These are phyloP conservation scores for Gopherus flavomarginatus DNA, from an alignment of 2,113 vertebrate species.

Conservation along the genomic window DNA sequence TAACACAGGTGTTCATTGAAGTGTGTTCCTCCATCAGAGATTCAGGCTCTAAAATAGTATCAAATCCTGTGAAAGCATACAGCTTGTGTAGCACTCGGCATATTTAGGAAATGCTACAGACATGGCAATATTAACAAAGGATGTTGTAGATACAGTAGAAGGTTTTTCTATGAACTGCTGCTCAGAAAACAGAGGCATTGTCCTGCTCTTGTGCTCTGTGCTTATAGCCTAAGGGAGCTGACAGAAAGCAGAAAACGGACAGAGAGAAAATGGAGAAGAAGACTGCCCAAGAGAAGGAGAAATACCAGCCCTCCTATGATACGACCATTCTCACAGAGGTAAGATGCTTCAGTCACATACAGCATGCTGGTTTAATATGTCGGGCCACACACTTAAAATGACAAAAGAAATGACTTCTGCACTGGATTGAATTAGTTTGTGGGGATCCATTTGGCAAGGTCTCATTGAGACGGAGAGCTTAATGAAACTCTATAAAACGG, in stretches of 20 bases:
- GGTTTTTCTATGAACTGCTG: not conserved
- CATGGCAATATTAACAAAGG: not conserved
- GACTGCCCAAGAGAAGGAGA: conserved; percentile 89
- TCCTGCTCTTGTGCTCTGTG: conserved; percentile 49
- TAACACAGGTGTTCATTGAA: not conserved
- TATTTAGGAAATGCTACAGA: not conserved
- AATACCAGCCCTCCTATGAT: conserved; percentile 92
- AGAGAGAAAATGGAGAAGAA: conserved; percentile 94
- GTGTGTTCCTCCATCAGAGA: not conserved
- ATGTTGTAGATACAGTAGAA: not conserved
- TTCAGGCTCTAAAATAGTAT: not conserved
- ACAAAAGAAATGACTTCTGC: not conserved
- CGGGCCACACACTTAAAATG: not conserved
- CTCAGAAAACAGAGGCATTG: not conserved
- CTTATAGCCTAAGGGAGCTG: conserved; percentile 94
- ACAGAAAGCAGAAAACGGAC: conserved; percentile 97
- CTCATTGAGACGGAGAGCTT: not conserved
- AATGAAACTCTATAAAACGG: not conserved
- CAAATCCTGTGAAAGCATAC: not conserved
- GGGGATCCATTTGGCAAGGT: not conserved
- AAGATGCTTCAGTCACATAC: not conserved
- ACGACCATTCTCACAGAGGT: conserved; percentile 94
- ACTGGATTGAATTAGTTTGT: not conserved
- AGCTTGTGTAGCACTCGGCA: not conserved
- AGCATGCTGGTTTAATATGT: not conserved